Evolutionary conservation across 2,888 invertebrate genomes (phyloP).

Genomic region (Desoria tigrina): DNA sequence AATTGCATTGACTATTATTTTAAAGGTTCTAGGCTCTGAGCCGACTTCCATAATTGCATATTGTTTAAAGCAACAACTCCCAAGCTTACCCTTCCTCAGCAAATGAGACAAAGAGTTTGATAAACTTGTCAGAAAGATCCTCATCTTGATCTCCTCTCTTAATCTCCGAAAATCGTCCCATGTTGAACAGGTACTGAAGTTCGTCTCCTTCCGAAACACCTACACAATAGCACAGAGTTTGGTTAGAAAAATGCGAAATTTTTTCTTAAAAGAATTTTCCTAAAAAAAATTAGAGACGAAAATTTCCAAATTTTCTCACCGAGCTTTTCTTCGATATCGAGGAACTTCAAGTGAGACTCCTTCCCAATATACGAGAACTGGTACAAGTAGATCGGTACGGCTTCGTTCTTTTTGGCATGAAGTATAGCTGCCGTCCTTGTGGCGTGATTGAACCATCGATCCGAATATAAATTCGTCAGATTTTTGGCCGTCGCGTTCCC

Average conservation of each 20-base stretch:
- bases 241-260: too few relatives aligned
- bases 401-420: slow-evolving; percentile 49
- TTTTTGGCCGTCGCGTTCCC: slow-evolving; percentile 39
- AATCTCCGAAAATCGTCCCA: slow-evolving; percentile 34
- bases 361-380: slow-evolving; percentile 39
- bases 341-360: slow-evolving; percentile 41
- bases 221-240: too few relatives aligned
- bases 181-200: slow-evolving; percentile 51
- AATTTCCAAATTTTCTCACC: slow-evolving; percentile 35
- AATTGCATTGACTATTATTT: too few relatives aligned
- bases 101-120: slow-evolving; percentile 49
- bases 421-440: slow-evolving; percentile 47
- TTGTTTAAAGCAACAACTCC: too few relatives aligned
- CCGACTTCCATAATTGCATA: too few relatives aligned
- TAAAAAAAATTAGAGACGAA: slow-evolving; percentile 4
- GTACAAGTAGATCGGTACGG: slow-evolving; percentile 47
- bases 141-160: slow-evolving; percentile 27
- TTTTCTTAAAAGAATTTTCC: not conserved
- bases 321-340: slow-evolving; percentile 36
- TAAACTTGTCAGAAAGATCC: slow-evolving; percentile 46
- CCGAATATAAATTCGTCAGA: slow-evolving; percentile 49
- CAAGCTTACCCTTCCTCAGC: slow-evolving; percentile 51
- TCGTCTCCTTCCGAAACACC: slow-evolving; percentile 52
- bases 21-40: too few relatives aligned
- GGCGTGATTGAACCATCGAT: slow-evolving; percentile 47